phyloP scores from a whole-genome alignment of 1,140 invertebrate genomes.

The Trachymyrmex septentrionalis region DNA sequence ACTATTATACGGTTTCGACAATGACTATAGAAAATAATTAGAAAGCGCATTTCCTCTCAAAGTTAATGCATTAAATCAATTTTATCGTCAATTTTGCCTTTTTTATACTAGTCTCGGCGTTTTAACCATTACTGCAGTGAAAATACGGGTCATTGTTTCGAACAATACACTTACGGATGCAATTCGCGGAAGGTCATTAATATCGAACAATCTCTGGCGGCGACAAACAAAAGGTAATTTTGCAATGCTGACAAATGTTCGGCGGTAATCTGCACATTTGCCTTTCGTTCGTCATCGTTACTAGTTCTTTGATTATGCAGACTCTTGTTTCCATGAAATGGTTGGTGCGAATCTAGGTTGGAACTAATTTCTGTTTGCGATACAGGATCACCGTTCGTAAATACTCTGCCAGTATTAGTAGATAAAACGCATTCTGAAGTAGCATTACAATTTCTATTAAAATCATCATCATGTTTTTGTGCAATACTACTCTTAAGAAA shows the following conservation, averaged over 20 bases:
- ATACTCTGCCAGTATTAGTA: not conserved
- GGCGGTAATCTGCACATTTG: constrained; percentile 28
- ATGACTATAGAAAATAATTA: constrained; percentile 15
- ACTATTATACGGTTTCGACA: constrained; percentile 24
- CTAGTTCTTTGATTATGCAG: not conserved
- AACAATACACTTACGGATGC: constrained; percentile 77
- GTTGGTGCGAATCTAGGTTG: constrained; percentile 12
- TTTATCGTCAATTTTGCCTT: constrained; percentile 19
- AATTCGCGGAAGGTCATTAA: constrained; percentile 86
- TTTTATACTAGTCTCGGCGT: not conserved
- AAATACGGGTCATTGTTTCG: constrained; percentile 16
- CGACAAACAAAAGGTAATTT: constrained; percentile 86
- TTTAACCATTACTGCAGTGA: not conserved
- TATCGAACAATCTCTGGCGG: constrained; percentile 88
- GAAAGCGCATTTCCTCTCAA: not conserved
- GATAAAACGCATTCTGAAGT: constrained; percentile 20
- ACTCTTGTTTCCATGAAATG: constrained; percentile 16
- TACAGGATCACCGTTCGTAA: not conserved
- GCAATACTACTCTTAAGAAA: not conserved
- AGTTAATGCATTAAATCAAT: constrained; percentile 18
- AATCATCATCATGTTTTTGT: constrained; percentile 26
- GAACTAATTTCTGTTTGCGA: constrained; percentile 33
- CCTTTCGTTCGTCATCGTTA: constrained; percentile 36
- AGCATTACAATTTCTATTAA: not conserved
- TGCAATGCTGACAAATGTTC: constrained; percentile 79